Evolutionary conservation across 1,140 invertebrate species (phyloP).

Genomic region (Nephotettix cincticeps): DNA sequence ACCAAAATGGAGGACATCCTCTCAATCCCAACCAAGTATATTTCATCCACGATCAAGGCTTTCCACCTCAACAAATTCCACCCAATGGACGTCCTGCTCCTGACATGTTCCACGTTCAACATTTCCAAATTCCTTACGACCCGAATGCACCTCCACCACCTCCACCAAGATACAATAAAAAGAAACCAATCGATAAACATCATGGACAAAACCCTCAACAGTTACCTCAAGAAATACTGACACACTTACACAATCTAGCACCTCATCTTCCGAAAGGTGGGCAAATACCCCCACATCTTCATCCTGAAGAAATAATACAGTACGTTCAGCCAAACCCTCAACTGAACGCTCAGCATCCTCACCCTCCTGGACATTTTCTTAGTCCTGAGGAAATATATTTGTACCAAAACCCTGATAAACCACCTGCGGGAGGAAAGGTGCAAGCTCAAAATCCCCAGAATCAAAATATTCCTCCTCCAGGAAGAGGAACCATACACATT

Average conservation of each 20-base stretch:
- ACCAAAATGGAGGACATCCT: too few relatives aligned
- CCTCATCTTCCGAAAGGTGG: constrained; percentile 15
- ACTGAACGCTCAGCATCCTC: background rate
- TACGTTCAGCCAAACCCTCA: constrained; percentile 26
- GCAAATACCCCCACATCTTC: constrained; percentile 11
- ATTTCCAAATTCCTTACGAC: constrained; percentile 22
- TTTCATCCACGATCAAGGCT: constrained; percentile 13
- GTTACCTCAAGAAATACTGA: constrained; percentile 9
- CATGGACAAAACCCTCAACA: background rate
- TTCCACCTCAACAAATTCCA: background rate
- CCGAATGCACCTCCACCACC: background rate
- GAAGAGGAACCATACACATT: constrained; percentile 39
- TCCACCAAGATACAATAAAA: background rate
- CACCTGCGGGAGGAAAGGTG: background rate
- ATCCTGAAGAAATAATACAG: constrained; percentile 27
- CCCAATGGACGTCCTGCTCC: background rate
- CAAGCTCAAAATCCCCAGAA: background rate
- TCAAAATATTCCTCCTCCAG: background rate
- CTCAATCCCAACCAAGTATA: constrained; percentile 18
- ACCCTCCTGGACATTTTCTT: constrained; percentile 21
- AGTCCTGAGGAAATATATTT: constrained; percentile 32
- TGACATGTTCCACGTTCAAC: constrained; percentile 9
- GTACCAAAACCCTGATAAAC: constrained; percentile 28
- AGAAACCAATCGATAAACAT: background rate
- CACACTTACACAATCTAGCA: constrained; percentile 18